These are phyloP conservation scores for Scaptomyza caliginosa DNA, from an alignment of 2,888 invertebrate genomes.

Conservation along the genomic window DNA sequence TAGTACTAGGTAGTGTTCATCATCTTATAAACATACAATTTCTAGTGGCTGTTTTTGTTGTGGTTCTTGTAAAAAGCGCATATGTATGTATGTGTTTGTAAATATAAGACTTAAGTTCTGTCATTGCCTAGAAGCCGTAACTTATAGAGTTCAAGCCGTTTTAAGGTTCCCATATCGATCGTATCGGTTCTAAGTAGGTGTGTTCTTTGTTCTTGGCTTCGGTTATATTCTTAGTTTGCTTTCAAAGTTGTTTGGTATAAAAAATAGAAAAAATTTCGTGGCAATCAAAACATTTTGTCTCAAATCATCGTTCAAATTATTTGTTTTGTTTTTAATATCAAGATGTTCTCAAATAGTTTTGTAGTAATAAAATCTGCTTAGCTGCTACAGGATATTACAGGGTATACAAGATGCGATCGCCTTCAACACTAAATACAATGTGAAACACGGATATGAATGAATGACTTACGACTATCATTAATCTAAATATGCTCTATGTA, in stretches of 20 bases:
- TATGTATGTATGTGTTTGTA: conserved; percentile 16
- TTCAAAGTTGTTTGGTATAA: conserved; percentile 81
- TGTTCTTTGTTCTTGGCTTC: conserved; percentile 21
- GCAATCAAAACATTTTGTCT: conserved; percentile 71
- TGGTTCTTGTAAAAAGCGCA: conserved; percentile 41
- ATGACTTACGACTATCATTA: conserved; percentile 47
- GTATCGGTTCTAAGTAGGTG: conserved; percentile 15
- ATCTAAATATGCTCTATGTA: conserved; percentile 23
- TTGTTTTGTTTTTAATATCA: conserved; percentile 2
- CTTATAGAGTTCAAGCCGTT: conserved; percentile 57
- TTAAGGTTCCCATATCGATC: conserved; percentile 32
- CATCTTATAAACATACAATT: conserved; percentile 46
- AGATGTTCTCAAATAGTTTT: conserved; percentile 51
- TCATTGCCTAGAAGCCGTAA: conserved; percentile 66
- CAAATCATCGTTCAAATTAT: conserved; percentile 38
- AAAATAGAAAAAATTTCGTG: conserved; percentile 83
- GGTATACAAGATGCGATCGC: conserved; percentile 55
- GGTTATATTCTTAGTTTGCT: conserved; percentile 36
- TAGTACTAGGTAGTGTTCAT: conserved; percentile 43
- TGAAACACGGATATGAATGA: conserved; percentile 65
- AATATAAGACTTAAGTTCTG: conserved; percentile 46
- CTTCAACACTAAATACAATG: conserved; percentile 47
- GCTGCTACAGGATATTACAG: conserved; percentile 49
- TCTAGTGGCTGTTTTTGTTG: conserved; percentile 35
- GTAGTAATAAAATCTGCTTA: conserved; percentile 66